phyloP scores from a whole-genome alignment of 2,113 vertebrate species.

The Copsychus sechellarum region DNA sequence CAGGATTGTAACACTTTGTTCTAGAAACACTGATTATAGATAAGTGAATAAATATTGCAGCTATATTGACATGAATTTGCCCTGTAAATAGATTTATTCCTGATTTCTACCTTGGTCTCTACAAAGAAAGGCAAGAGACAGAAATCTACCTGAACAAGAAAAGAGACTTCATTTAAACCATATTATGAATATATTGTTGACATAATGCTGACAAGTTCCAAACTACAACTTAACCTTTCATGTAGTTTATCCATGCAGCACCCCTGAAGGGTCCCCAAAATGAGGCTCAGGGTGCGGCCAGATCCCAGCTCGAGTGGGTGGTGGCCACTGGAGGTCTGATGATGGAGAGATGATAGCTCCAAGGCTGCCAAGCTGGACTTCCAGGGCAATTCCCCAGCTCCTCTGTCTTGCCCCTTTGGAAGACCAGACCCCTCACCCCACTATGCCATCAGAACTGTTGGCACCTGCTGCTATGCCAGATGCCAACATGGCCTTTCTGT shows the following conservation, averaged over 20 bases:
- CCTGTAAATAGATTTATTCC: neutral
- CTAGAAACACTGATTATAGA: neutral
- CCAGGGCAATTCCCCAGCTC: neutral
- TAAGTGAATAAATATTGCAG: neutral
- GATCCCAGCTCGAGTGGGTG: accelerated
- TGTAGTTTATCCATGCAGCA: neutral
- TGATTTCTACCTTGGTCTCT: neutral
- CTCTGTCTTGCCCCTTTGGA: neutral
- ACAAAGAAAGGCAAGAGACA: neutral
- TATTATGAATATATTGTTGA: neutral
- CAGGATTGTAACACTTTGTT: neutral
- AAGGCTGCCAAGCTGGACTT: neutral
- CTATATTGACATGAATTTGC: neutral
- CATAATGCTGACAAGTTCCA: neutral
- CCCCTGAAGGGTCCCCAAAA: neutral
- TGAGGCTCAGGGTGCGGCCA: neutral
- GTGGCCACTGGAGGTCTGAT: neutral
- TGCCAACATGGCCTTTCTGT: neutral
- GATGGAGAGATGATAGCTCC: accelerated
- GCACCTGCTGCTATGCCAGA: neutral
- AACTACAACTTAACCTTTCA: neutral
- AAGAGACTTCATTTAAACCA: neutral
- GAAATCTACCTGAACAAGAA: neutral
- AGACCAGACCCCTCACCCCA: accelerated
- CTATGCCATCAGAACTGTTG: accelerated